phyloP scores from a whole-genome alignment of 2,113 vertebrate genomes.

The Chaetodon auriga region DNA sequence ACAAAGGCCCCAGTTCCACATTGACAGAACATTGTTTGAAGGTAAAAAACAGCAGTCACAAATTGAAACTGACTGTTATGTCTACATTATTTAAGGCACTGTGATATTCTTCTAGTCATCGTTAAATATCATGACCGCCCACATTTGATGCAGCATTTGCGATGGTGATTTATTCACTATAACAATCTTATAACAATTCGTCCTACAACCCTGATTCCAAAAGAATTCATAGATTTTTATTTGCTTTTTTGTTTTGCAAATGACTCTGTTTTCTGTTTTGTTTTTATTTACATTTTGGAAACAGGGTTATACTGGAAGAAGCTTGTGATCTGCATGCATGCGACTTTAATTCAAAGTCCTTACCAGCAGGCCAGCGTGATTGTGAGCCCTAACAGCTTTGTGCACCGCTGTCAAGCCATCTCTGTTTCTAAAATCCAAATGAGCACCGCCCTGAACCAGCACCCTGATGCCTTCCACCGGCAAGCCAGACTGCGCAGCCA shows the following conservation, averaged over 20 bases:
- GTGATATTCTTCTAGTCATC: background rate
- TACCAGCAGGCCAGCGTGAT: conserved; percentile 90
- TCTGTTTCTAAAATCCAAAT: conserved; percentile 91
- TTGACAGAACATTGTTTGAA: background rate
- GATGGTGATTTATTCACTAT: background rate
- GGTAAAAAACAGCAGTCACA: background rate
- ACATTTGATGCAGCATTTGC: background rate
- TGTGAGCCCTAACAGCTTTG: conserved; percentile 90
- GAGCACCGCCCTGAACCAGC: conserved; percentile 90
- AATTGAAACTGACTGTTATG: background rate
- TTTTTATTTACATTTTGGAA: background rate
- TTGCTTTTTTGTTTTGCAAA: too few relatives aligned
- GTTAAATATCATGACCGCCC: background rate
- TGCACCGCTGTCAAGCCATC: conserved; percentile 91
- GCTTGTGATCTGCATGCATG: conserved; percentile 11
- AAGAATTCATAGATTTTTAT: too few relatives aligned
- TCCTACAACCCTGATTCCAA: too few relatives aligned
- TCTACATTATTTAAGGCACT: background rate
- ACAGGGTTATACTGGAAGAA: too few relatives aligned
- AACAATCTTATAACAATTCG: background rate
- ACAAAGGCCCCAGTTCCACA: background rate
- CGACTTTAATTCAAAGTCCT: conserved; percentile 32
- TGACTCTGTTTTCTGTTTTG: too few relatives aligned
- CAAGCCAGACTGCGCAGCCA: conserved; percentile 87
- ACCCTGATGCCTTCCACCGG: conserved; percentile 87